These are phyloP conservation scores for Chloroceryle aenea DNA, from an alignment of 2,113 vertebrate species.

Conservation along the genomic window DNA sequence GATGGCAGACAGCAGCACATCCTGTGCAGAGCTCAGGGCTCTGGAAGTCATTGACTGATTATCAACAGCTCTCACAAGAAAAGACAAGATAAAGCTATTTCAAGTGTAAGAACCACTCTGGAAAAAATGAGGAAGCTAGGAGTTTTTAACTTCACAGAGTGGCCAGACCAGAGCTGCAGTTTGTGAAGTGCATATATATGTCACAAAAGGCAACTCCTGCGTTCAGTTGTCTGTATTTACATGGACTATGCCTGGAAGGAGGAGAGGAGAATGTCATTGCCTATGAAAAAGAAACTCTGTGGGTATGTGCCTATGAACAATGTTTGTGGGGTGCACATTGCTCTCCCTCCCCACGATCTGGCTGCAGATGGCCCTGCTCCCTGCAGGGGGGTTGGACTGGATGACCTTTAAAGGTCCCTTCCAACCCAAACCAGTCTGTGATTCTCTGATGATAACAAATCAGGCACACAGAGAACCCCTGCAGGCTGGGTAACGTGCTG, in stretches of 20 bases:
- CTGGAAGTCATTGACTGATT: not conserved
- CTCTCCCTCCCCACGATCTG: not conserved
- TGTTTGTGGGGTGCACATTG: not conserved
- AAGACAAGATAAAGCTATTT: not conserved
- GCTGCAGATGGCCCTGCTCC: no score
- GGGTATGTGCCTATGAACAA: fast-evolving
- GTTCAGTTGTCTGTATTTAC: not conserved
- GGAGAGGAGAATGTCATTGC: not conserved
- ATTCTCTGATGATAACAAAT: not conserved
- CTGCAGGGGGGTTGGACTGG: no score
- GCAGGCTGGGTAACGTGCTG: not conserved
- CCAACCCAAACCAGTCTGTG: no score
- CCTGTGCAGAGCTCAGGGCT: not conserved
- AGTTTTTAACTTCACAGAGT: not conserved
- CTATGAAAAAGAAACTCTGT: not conserved
- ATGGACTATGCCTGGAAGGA: not conserved
- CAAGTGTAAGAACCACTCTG: not conserved
- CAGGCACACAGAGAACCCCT: not conserved
- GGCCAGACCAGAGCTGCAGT: not conserved
- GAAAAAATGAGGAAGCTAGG: not conserved
- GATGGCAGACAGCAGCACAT: not conserved
- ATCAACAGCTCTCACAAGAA: not conserved
- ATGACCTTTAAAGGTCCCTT: no score
- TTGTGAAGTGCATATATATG: not conserved
- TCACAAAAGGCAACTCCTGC: not conserved